Evolutionary conservation across 2,888 invertebrate genomes (phyloP), one percentile per base, ranked within the genome.

Genomic region (Pyrocoelia pectoralis): DNA sequence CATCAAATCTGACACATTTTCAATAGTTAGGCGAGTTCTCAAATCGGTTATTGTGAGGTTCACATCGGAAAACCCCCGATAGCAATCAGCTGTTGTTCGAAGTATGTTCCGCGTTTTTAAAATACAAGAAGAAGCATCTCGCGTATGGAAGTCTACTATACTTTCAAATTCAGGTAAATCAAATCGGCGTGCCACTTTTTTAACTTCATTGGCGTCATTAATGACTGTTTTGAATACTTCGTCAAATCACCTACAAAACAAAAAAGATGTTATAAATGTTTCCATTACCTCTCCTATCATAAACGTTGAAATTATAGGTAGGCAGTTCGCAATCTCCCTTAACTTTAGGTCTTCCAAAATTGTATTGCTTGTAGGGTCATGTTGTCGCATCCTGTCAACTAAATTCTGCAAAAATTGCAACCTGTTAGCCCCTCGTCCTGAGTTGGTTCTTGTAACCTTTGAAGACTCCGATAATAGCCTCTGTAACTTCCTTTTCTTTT

Each of bases 1-100:
- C 41, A 13, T 41, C 41, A 41, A 41, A 41, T 41, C n/a, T 41
- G 41, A 13, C n/a, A 41, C 8, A 41, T 41, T 13, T 41, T 41
- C n/a, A 41, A 41, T 12, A 2, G 14, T 41, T 13, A 41, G 2
- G 2, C 13, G 41, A 41, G 12, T 10, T 8, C 13, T 13, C 13
- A 41, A 41, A 41, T 41, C 41, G 8, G 41, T 13, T 41, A 41
- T 41, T 12, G 41, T 2, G n/a, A 41, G 41, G 14, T 41, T 41
- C 13, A 41, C 14, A 13, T 5, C n/a, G 41, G 13, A 41, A 41
- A 41, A 41, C 41, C 41, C 41, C 8, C 41, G 12, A 14, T 41
- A 8, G 14, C 41, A 41, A 41, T 41, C 41, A 41, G 13, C 1
- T 13, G 41, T 41, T 41, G 41, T 41, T 41, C 14, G 8, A 41